Evolutionary conservation across 2,113 vertebrate genomes (phyloP).

Genomic region (Rostratula benghalensis): DNA sequence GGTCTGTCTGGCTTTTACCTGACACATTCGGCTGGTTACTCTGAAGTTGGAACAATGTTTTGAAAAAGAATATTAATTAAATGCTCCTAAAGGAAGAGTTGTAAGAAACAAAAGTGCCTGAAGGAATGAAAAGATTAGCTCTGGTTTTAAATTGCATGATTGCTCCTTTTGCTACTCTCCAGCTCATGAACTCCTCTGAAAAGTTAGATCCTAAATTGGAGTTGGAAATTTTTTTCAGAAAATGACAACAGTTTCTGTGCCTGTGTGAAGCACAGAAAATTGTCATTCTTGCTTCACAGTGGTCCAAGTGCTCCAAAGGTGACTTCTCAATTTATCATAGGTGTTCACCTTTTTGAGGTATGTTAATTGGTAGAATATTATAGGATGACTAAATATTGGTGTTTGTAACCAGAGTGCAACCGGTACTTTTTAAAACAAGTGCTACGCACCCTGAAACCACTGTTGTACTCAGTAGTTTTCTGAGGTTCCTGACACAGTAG

Average conservation of each 20-base stretch:
- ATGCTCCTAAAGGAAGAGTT: background rate
- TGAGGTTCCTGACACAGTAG: background rate
- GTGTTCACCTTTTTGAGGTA: background rate
- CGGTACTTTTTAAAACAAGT: background rate
- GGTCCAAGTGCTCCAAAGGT: background rate
- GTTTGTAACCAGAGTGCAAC: background rate
- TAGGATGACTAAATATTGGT: background rate
- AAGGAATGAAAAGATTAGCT: background rate
- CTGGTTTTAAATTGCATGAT: background rate
- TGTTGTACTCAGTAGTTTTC: background rate
- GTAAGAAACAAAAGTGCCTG: background rate
- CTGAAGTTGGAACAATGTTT: background rate
- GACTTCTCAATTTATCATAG: background rate
- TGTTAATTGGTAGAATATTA: background rate
- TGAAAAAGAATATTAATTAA: background rate
- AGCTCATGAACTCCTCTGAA: background rate
- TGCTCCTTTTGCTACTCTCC: background rate
- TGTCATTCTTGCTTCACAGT: background rate
- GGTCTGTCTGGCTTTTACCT: background rate
- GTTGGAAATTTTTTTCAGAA: background rate
- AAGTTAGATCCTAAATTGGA: background rate
- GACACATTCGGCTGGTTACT: background rate
- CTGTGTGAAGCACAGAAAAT: background rate
- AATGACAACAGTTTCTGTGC: background rate
- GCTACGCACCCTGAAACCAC: background rate